A percentile compares a stretch with the other conserved stretches of the same genome.
Evolutionary conservation across 2,113 vertebrate species (phyloP).

Genomic region (Laticauda colubrina): DNA sequence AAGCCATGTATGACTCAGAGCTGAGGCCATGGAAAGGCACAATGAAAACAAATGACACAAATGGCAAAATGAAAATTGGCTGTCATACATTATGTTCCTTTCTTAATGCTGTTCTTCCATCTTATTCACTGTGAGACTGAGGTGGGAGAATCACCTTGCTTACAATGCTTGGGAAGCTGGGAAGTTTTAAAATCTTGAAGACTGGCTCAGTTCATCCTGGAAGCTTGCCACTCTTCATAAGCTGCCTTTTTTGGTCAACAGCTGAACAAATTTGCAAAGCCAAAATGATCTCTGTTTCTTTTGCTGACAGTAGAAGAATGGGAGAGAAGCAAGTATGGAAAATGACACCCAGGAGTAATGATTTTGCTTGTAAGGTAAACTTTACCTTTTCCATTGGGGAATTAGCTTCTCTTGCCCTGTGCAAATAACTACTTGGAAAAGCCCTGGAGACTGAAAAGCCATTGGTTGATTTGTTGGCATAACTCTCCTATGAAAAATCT

Average conservation of each 20-base stretch:
- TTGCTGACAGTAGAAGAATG: conserved; percentile 35
- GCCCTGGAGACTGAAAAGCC: conserved; percentile 26
- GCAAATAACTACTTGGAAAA: conserved; percentile 51
- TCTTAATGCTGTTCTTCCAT: neutral
- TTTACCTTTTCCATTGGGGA: conserved; percentile 20
- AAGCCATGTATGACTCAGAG: neutral
- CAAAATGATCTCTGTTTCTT: conserved; percentile 13
- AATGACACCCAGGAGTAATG: conserved; percentile 39
- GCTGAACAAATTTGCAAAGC: conserved; percentile 10
- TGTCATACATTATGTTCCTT: neutral
- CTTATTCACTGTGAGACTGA: neutral
- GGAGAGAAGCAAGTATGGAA: conserved; percentile 5
- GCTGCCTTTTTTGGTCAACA: neutral
- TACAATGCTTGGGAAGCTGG: neutral
- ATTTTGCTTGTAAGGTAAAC: conserved; percentile 43
- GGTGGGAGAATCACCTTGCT: neutral
- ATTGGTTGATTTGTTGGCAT: conserved; percentile 47
- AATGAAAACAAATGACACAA: too few species aligned
- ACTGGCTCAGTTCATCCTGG: neutral
- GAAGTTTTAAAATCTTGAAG: neutral
- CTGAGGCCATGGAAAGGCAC: neutral
- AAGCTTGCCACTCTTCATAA: neutral
- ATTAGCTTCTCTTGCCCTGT: conserved; percentile 48
- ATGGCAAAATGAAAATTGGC: neutral
- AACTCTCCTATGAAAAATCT: conserved; percentile 52